Evolutionary conservation across 1,140 invertebrate genomes (phyloP).

Genomic region (Tribolium castaneum): DNA sequence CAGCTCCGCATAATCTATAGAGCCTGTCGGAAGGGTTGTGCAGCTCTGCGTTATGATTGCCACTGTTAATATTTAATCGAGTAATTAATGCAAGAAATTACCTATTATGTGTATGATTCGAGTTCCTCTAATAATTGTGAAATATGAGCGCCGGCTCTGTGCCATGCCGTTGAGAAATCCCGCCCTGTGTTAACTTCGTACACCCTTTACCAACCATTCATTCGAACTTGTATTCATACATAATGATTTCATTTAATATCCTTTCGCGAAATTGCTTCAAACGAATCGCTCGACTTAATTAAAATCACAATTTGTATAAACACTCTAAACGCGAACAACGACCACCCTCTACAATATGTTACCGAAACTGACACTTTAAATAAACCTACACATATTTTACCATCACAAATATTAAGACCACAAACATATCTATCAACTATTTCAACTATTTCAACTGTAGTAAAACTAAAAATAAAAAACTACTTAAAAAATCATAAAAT

Average conservation of each 20-base stretch:
- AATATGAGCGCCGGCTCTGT: constrained; percentile 55
- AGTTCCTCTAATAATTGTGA: constrained; percentile 63
- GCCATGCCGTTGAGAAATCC: constrained; percentile 11
- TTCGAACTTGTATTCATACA: constrained; percentile 50
- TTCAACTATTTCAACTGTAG: too few relatives aligned
- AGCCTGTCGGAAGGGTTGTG: constrained; percentile 62
- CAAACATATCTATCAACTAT: too few relatives aligned
- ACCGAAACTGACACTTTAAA: background rate
- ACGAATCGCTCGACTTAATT: constrained; percentile 48
- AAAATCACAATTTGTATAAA: constrained; percentile 48
- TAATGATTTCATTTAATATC: constrained; percentile 51
- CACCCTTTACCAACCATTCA: constrained; percentile 40
- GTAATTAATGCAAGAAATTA: constrained; percentile 66
- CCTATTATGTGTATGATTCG: constrained; percentile 65
- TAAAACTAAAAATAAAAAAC: too few relatives aligned
- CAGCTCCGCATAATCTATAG: constrained; percentile 62
- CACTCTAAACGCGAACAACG: constrained; percentile 1
- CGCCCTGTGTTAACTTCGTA: constrained; percentile 34
- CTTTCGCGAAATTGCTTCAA: constrained; percentile 48
- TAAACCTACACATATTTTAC: background rate
- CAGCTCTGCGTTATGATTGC: constrained; percentile 64
- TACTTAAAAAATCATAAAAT: too few relatives aligned
- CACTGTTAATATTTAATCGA: constrained; percentile 64
- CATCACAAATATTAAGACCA: too few relatives aligned
- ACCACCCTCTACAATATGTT: background rate